These are phyloP conservation scores for Agriotes lineatus DNA, from an alignment of 2,888 invertebrate genomes.

Conservation along the genomic window DNA sequence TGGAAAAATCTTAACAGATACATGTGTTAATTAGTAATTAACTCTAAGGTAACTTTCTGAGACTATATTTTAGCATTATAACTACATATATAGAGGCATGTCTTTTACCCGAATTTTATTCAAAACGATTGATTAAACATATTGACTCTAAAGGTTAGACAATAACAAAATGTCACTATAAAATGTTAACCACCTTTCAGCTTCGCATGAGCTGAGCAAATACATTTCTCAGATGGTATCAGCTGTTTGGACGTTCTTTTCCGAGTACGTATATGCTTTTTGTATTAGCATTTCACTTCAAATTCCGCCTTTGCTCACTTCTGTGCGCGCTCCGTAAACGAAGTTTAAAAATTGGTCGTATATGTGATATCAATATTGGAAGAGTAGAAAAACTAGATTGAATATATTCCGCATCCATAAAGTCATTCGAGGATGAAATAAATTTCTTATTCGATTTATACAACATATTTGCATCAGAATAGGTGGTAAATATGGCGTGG, in stretches of 20 bases:
- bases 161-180: too few relatives aligned
- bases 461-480: slow-evolving; percentile 41
- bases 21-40: too few relatives aligned
- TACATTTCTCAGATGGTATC: neutral
- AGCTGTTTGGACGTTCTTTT: neutral
- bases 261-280: neutral
- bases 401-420: slow-evolving; percentile 41
- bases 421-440: slow-evolving; percentile 39
- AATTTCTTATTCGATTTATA: slow-evolving; percentile 43
- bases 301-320: slow-evolving; percentile 20
- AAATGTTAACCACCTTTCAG: too few relatives aligned
- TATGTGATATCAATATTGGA: slow-evolving; percentile 41
- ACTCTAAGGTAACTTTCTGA: too few relatives aligned
- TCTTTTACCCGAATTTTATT: too few relatives aligned
- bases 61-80: too few relatives aligned
- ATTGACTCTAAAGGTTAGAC: too few relatives aligned
- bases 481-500: slow-evolving; percentile 41
- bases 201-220: neutral
- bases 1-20: too few relatives aligned
- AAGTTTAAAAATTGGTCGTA: slow-evolving; percentile 40
- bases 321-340: slow-evolving; percentile 23
- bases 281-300: slow-evolving; percentile 13
- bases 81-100: too few relatives aligned
- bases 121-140: too few relatives aligned
- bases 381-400: slow-evolving; percentile 38